phyloP scores from a whole-genome alignment of 2,888 invertebrate genomes.

The Lordiphosa fenestrarum region DNA sequence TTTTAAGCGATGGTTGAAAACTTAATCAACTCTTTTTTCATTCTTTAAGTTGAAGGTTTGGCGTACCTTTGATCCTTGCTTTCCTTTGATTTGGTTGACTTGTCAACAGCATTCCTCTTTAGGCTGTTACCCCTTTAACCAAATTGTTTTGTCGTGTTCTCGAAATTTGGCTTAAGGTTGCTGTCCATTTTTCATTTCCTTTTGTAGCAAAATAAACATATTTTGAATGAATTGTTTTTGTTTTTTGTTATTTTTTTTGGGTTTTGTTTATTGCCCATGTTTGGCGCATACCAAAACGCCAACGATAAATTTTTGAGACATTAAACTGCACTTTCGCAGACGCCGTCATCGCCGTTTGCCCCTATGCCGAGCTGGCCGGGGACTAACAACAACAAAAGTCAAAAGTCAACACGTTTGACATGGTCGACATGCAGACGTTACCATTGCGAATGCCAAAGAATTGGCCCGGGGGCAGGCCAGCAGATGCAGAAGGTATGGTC shows the following conservation, averaged over 20 bases:
- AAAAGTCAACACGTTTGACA: conserved; percentile 76
- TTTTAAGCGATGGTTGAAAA: too few relatives aligned
- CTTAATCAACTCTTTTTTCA: too few relatives aligned
- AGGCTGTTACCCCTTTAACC: conserved; percentile 7
- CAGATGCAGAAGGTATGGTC: conserved; percentile 7
- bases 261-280: conserved; percentile 65
- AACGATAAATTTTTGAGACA: conserved; percentile 74
- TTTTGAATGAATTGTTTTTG: conserved; percentile 37
- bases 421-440: conserved; percentile 73
- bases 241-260: conserved; percentile 14
- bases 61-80: background rate
- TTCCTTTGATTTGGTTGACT: conserved; percentile 3
- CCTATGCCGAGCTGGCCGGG: conserved; percentile 1
- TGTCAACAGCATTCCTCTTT: conserved; percentile 15
- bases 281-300: conserved; percentile 69
- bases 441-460: conserved; percentile 61
- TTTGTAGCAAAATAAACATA: conserved; percentile 24
- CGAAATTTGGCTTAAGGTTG: conserved; percentile 11
- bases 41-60: background rate
- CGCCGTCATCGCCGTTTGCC: conserved; percentile 30
- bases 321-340: conserved; percentile 70
- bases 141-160: conserved; percentile 40
- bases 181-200: conserved; percentile 22
- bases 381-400: conserved; percentile 50
- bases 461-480: conserved; percentile 19